Conservation (phyloP, 53 echinoderm and acorn worm genomes). For the Mesocentrotus franciscanus region DNA sequence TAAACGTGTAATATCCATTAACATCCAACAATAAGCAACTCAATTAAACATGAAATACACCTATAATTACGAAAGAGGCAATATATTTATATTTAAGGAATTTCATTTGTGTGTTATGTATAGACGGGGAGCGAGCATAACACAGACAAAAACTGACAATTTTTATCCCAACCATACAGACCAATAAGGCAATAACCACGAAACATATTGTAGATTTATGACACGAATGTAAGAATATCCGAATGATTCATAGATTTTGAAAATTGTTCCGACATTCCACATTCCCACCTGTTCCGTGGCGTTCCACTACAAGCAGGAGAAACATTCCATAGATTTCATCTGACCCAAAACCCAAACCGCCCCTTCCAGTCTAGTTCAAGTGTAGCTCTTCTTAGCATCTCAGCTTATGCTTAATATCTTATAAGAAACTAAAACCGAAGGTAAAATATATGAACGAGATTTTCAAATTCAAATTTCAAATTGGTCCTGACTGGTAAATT, state of each 20-base stretch:
- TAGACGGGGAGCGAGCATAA: neutral
- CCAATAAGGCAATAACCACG: conserved; percentile 24
- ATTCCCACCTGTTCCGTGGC: conserved; percentile 46
- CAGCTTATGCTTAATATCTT: neutral
- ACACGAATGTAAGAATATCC: conserved; percentile 42
- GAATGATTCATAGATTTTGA: conserved; percentile 37
- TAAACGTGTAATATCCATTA: neutral
- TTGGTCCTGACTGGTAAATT: neutral
- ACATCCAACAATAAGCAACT: too few relatives aligned
- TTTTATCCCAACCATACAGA: conserved; percentile 34
- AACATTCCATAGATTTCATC: conserved; percentile 25
- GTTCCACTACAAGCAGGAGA: conserved; percentile 30
- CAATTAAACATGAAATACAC: neutral
- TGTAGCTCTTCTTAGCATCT: neutral
- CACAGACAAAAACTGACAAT: conserved; percentile 46
- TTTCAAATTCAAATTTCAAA: neutral
- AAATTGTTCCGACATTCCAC: neutral
- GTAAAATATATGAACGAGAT: neutral
- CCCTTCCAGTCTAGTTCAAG: neutral
- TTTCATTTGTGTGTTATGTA: neutral
- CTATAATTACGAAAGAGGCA: neutral
- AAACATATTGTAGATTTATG: conserved; percentile 47
- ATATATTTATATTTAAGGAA: neutral
- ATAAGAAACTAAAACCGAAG: neutral
- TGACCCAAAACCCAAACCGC: neutral